Percentiles rank a stretch among this genome's conserved stretches.
Conservation (phyloP, 2,888 invertebrate species). For the Vanessa cardui region DNA sequence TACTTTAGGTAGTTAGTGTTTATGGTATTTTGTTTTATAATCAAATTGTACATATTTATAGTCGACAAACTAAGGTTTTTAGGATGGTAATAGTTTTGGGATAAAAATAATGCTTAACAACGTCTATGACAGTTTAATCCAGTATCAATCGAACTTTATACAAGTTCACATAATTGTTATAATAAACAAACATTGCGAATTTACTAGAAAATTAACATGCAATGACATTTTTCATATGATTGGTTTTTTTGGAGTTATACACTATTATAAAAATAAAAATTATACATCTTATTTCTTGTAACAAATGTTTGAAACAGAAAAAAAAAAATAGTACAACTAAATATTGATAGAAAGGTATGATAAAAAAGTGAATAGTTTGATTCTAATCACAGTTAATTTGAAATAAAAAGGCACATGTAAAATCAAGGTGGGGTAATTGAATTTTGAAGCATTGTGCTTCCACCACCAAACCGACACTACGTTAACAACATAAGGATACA, state of each 20-base stretch:
- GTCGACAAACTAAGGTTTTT: background rate
- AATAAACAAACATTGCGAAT: constrained; percentile 58
- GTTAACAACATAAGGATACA: constrained; percentile 56
- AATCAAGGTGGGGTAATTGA: constrained; percentile 66
- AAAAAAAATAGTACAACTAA: constrained; percentile 18
- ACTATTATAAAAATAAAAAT: constrained; percentile 37
- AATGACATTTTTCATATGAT: constrained; percentile 25
- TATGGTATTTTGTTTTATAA: background rate
- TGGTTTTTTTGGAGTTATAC: constrained; percentile 23
- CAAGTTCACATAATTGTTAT: constrained; percentile 64
- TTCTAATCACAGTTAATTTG: constrained; percentile 24
- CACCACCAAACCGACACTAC: constrained; percentile 11
- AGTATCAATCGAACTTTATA: constrained; percentile 74
- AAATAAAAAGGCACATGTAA: constrained; percentile 74
- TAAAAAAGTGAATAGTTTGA: constrained; percentile 21
- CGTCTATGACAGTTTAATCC: constrained; percentile 67
- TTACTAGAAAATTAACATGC: constrained; percentile 34
- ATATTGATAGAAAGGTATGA: constrained; percentile 15
- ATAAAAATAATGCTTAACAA: constrained; percentile 43
- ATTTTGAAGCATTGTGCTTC: constrained; percentile 31
- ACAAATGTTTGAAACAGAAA: constrained; percentile 32
- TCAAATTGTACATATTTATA: background rate
- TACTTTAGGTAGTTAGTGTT: too few relatives aligned
- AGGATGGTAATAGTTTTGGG: background rate
- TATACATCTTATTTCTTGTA: constrained; percentile 31